A percentile compares a stretch with the other conserved stretches of the same genome.
phyloP scores from a whole-genome alignment of 2,888 invertebrate genomes.

The Brachylomia viminalis region DNA sequence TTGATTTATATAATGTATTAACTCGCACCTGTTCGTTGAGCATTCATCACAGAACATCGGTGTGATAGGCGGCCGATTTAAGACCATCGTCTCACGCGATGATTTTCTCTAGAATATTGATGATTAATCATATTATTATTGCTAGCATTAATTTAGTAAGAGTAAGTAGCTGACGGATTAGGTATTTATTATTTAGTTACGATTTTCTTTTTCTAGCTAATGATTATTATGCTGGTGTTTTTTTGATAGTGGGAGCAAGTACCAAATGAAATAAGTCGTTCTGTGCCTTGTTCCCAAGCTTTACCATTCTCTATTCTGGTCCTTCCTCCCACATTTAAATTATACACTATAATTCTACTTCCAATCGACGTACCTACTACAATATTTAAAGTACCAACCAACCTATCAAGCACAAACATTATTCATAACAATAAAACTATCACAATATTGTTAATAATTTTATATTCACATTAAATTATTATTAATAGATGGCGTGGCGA shows the following conservation, averaged over 20 bases:
- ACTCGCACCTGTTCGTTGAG: slow-evolving; percentile 34
- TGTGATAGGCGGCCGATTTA: slow-evolving; percentile 39
- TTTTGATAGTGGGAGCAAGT: not conserved
- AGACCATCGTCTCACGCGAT: slow-evolving; percentile 66
- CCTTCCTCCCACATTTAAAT: not conserved
- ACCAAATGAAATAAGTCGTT: not conserved
- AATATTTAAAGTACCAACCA: not conserved
- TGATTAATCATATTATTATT: slow-evolving; percentile 66
- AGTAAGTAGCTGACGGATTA: slow-evolving; percentile 57
- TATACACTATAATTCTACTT: not conserved
- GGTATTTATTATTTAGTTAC: slow-evolving; percentile 42
- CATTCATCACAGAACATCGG: slow-evolving; percentile 31
- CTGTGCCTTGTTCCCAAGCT: not conserved
- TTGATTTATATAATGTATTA: slow-evolving; percentile 37
- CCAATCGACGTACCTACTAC: not conserved
- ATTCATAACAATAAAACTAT: slow-evolving; percentile 48
- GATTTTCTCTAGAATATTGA: slow-evolving; percentile 64
- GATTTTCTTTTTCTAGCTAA: not conserved
- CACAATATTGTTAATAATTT: slow-evolving; percentile 37
- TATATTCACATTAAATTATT: slow-evolving; percentile 50
- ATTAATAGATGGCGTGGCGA: slow-evolving; percentile 52
- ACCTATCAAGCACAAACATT: slow-evolving; percentile 26
- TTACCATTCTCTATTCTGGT: not conserved
- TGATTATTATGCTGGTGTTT: not conserved
- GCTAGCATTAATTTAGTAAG: slow-evolving; percentile 20